Percentiles rank a stretch among this genome's conserved stretches.
These are phyloP conservation scores for Epizoanthus fatuus DNA, from an alignment of 92 coral and sea anemone species.

Conservation along the genomic window DNA sequence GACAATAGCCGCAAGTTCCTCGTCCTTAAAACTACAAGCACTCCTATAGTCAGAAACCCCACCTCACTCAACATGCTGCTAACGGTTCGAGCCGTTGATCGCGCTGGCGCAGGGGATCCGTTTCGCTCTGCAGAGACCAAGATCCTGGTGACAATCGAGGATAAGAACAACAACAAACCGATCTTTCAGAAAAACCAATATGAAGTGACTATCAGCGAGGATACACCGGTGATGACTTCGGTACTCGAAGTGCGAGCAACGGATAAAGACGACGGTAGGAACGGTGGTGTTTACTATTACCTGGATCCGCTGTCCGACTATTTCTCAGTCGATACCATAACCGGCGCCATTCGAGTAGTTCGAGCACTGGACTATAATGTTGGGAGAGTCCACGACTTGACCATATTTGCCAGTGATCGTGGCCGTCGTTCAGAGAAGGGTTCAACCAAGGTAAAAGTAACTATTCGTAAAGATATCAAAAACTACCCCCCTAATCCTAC, in stretches of 20 bases:
- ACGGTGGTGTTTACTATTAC: conserved; percentile 74
- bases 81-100: conserved; percentile 63
- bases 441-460: conserved; percentile 24
- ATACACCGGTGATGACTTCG: conserved; percentile 45
- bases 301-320: conserved; percentile 35
- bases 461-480: neutral
- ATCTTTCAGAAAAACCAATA: conserved; percentile 22
- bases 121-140: conserved; percentile 65
- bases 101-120: conserved; percentile 44
- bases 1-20: conserved; percentile 49
- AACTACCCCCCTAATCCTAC: conserved; percentile 54
- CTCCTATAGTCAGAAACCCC: conserved; percentile 62
- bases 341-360: conserved; percentile 64
- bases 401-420: conserved; percentile 58
- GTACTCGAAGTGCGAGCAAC: conserved; percentile 63
- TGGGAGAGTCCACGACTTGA: conserved; percentile 3
- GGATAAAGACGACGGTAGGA: conserved; percentile 66
- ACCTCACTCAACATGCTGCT: conserved; percentile 59
- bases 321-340: conserved; percentile 70
- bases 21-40: conserved; percentile 61
- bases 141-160: conserved; percentile 55
- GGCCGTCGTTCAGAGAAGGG: conserved; percentile 36
- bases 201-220: conserved; percentile 42
- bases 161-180: conserved; percentile 62
- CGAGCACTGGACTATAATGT: conserved; percentile 33